phyloP scores from a whole-genome alignment of 2,888 invertebrate species.

The Hoplodrina ambigua region DNA sequence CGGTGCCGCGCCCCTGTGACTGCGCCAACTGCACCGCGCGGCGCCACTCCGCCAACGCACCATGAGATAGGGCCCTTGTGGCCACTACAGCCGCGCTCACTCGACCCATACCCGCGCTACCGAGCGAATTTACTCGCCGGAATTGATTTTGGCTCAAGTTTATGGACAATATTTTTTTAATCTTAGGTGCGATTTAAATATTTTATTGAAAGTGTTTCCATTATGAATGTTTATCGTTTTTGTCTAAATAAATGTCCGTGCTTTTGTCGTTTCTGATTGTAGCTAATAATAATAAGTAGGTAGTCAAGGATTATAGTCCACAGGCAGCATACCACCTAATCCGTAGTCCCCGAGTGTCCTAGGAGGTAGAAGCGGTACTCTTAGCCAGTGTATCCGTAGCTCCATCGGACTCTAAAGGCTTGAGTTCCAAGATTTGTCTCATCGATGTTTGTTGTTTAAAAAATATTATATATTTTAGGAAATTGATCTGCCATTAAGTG shows the following conservation, averaged over 20 bases:
- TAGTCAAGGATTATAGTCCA: not conserved
- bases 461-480: not conserved
- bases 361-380: not conserved
- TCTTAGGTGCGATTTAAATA: slow-evolving; percentile 5
- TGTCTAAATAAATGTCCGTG: slow-evolving; percentile 5
- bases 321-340: slow-evolving; percentile 4
- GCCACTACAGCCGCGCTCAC: slow-evolving; percentile 61
- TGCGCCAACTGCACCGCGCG: slow-evolving; percentile 82
- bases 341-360: not conserved
- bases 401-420: not conserved
- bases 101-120: slow-evolving; percentile 59
- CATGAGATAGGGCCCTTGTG: slow-evolving; percentile 63
- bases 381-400: not conserved
- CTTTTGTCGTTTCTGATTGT: slow-evolving; percentile 13
- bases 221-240: slow-evolving; percentile 2
- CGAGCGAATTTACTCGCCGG: slow-evolving; percentile 17
- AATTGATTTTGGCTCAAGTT: slow-evolving; percentile 30
- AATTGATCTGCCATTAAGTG: not conserved
- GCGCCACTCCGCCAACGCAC: slow-evolving; percentile 70
- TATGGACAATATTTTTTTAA: slow-evolving; percentile 27
- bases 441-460: not conserved
- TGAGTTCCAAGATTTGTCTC: not conserved
- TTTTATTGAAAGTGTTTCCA: slow-evolving; percentile 10
- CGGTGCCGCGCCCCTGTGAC: slow-evolving; percentile 73
- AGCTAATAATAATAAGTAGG: not conserved